Evolutionary conservation across 1,140 invertebrate genomes (phyloP).

Genomic region (Drosophila pachea): DNA sequence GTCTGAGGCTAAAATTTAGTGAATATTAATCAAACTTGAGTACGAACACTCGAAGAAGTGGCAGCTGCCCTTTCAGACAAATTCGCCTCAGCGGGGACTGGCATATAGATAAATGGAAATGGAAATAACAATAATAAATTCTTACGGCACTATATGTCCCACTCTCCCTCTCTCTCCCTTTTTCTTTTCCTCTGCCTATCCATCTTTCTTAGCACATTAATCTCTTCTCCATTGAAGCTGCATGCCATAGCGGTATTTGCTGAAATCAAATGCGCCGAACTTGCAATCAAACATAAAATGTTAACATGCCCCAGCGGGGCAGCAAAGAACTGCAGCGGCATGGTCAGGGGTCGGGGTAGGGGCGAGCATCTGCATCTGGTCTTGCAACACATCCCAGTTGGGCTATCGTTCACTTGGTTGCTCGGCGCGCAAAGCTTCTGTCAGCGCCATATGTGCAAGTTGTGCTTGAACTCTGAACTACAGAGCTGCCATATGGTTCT

Average conservation of each 20-base stretch:
- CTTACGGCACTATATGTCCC: too few relatives aligned
- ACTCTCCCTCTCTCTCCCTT: too few relatives aligned
- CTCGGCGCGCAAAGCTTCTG: conserved; percentile 20
- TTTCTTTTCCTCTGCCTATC: too few relatives aligned
- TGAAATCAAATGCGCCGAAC: conserved; percentile 33
- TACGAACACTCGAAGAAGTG: too few relatives aligned
- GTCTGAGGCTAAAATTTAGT: too few relatives aligned
- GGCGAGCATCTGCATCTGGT: neutral
- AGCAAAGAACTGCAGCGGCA: too few relatives aligned
- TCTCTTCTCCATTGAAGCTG: conserved; percentile 3
- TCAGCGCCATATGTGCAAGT: conserved; percentile 39
- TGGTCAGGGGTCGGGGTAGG: too few relatives aligned
- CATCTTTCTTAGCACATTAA: conserved; percentile 10
- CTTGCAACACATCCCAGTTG: conserved; percentile 34
- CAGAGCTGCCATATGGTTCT: conserved; percentile 33
- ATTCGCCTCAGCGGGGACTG: too few relatives aligned
- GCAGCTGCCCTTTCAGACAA: too few relatives aligned
- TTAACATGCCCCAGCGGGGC: conserved; percentile 26
- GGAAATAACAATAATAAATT: too few relatives aligned
- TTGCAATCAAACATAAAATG: conserved; percentile 49
- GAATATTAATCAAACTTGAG: too few relatives aligned
- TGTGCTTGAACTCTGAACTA: conserved; percentile 46
- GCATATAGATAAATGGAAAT: too few relatives aligned
- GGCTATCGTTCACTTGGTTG: conserved; percentile 40
- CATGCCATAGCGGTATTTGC: conserved; percentile 27